Conservation (phyloP, 2,113 vertebrate species). For the Pangasianodon hypophthalmus region DNA sequence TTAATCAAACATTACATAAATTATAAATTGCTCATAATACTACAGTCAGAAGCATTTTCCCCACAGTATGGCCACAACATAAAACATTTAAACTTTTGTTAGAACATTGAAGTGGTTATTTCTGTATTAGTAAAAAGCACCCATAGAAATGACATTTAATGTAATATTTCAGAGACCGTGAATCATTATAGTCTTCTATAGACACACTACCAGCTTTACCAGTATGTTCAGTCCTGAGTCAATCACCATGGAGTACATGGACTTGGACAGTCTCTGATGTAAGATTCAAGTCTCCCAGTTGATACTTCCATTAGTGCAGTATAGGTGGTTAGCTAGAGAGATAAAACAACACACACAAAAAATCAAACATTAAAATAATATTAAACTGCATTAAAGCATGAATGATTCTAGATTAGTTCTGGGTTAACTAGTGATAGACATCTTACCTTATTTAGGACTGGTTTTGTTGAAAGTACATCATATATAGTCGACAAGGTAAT, state of each 20-base stretch:
- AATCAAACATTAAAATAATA: neutral
- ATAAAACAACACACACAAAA: neutral
- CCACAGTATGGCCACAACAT: neutral
- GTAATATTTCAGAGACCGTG: neutral
- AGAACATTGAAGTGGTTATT: neutral
- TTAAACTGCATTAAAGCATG: neutral
- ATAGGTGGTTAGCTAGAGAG: slow-evolving; percentile 78
- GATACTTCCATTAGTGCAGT: slow-evolving; percentile 80
- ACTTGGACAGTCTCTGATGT: slow-evolving; percentile 79
- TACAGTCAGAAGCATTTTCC: neutral
- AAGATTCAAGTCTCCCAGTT: slow-evolving; percentile 71
- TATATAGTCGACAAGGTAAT: slow-evolving; percentile 76
- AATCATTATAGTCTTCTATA: neutral
- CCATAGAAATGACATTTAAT: neutral
- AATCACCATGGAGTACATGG: slow-evolving; percentile 82
- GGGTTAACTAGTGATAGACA: neutral
- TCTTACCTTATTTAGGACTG: slow-evolving; percentile 86
- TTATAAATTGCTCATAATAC: neutral
- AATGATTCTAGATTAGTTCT: neutral
- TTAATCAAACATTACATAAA: neutral
- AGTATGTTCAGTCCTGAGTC: neutral
- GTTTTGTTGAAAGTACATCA: slow-evolving; percentile 84
- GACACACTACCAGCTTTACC: neutral
- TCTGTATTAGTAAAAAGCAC: neutral
- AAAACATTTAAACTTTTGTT: neutral